phyloP scores from a whole-genome alignment of 1,140 invertebrate genomes.

The Diorhabda sublineata region DNA sequence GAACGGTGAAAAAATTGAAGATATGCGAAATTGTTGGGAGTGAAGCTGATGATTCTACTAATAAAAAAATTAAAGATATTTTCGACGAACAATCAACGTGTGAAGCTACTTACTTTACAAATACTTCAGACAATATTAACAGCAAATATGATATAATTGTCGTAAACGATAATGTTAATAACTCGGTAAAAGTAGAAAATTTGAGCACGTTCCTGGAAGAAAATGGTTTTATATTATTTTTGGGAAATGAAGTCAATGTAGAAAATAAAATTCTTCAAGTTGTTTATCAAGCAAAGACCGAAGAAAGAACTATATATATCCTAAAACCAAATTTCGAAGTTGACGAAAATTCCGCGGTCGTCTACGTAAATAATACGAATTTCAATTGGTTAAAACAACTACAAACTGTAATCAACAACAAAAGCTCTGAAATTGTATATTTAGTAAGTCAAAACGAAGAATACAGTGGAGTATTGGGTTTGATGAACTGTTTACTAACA shows the following conservation, averaged over 20 bases:
- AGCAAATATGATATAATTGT: neutral
- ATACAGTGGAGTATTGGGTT: slow-evolving; percentile 74
- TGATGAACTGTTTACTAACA: slow-evolving; percentile 80
- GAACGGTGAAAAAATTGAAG: neutral
- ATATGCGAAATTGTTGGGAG: neutral
- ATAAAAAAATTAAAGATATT: neutral
- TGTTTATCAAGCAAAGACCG: neutral
- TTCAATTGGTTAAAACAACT: slow-evolving; percentile 80
- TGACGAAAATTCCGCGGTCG: slow-evolving; percentile 48
- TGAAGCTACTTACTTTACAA: neutral
- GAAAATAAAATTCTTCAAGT: neutral
- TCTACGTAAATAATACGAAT: slow-evolving; percentile 60
- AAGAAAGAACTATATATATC: neutral
- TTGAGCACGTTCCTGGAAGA: neutral
- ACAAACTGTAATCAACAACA: slow-evolving; percentile 60
- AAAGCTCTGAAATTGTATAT: slow-evolving; percentile 60
- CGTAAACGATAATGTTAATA: neutral
- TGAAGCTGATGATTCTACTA: neutral
- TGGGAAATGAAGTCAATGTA: neutral
- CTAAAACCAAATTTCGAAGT: slow-evolving; percentile 50
- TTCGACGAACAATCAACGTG: neutral
- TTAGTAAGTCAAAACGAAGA: slow-evolving; percentile 64
- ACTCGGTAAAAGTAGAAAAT: neutral
- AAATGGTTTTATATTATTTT: neutral
- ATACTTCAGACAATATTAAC: neutral